Conservation (phyloP, 2,797 vertebrate genomes). For the Diglossa cyanea region DNA sequence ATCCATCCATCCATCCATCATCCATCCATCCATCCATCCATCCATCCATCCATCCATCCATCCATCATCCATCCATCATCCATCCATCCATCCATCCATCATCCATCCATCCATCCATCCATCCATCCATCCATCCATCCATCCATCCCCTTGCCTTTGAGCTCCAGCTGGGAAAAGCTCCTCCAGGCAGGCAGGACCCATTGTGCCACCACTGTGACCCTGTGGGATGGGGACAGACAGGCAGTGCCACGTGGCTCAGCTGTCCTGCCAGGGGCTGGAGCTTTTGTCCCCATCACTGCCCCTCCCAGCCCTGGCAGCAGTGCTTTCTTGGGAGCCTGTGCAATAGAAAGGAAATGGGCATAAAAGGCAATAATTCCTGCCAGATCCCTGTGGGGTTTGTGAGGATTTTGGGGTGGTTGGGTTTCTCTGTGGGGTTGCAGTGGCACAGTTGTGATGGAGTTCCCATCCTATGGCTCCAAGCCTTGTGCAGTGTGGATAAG, state of each 20-base stretch:
- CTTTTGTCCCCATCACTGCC: not conserved
- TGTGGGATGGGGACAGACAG: not conserved
- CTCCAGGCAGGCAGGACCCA: not conserved
- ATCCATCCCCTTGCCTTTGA: too few relatives aligned
- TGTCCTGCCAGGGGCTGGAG: too few relatives aligned
- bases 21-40: too few relatives aligned
- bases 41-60: too few relatives aligned
- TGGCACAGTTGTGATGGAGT: not conserved
- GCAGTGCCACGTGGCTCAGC: accelerated
- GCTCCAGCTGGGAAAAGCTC: not conserved
- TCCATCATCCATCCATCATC: too few relatives aligned
- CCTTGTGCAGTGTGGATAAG: accelerated
- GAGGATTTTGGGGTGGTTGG: accelerated
- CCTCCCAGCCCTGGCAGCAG: not conserved
- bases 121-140: too few relatives aligned
- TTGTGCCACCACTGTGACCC: not conserved
- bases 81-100: too few relatives aligned
- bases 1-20: too few relatives aligned
- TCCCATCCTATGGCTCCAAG: not conserved
- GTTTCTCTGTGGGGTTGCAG: not conserved
- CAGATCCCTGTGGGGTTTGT: not conserved
- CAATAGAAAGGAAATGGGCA: not conserved
- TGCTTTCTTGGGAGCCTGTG: not conserved
- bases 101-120: too few relatives aligned
- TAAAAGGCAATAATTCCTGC: not conserved